Base-by-base conservation (phyloP, 2,797 vertebrate genomes). In the Xenopus petersii region DNA sequence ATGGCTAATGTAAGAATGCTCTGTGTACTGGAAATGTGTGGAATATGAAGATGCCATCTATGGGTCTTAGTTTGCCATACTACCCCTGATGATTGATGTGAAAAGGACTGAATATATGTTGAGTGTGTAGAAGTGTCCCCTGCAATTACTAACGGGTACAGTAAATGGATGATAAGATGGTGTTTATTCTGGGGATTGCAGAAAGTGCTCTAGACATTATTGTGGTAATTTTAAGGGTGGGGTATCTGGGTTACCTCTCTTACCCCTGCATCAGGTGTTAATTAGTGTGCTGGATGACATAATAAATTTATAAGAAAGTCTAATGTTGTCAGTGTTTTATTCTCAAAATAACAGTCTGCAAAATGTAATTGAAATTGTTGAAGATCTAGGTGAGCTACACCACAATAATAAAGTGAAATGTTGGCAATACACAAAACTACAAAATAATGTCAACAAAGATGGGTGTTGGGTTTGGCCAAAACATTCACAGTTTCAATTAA, bases 291-390 rank as follows among this genome's bases (percentile, higher is more conserved):
- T 79, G 77, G 77, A 79, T 79, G 67, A 79, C 42, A 26, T 74
- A 79, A 79, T 79, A 79, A 79, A 79, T 79, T 79, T 79, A 63
- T 79, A 74, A 79, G 51, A 79, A 79, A 79, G 36, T 15, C 26
- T 51, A 36, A 15, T 10, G 55, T 62, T 66, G 71, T 78, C 48
- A 59, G 47, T 69, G 70, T 74, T 58, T 62, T 72, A 62, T 26
- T 60, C 58, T 51, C 11, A 12, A 12, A 60, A 60, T 24, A 8
- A 26, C 17, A 9, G 12, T 12, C 8, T 1, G 2, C 26, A 42
- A 42, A 42, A 60, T 24, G 21, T 60, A 1, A 24, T 60, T 10
- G 10, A 10, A 5, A 17, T 17, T 11, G 4, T 26, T 24, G 58
- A 59, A 59, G 10, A 60, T 60, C 58, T 59, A 3, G 58, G 12